Evolutionary conservation across 2,113 vertebrate genomes (phyloP).

Genomic region (Blennius ocellaris): DNA sequence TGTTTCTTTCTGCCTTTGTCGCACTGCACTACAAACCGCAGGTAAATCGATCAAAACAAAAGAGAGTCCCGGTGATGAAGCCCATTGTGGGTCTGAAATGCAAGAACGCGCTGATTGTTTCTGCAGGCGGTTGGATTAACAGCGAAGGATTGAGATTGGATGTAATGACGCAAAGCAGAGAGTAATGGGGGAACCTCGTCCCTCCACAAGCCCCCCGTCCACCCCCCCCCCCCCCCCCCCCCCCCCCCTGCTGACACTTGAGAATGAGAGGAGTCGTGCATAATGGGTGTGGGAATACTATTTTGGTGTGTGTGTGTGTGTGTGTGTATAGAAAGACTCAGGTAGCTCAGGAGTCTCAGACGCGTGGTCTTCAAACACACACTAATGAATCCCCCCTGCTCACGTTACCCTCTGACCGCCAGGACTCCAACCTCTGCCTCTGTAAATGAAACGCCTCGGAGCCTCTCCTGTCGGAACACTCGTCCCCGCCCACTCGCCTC

Average conservation of each 20-base stretch:
- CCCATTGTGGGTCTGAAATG: slow-evolving; percentile 12
- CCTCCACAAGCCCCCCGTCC: too few species aligned
- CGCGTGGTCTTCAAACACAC: slow-evolving; percentile 5
- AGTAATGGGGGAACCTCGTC: slow-evolving; percentile 18
- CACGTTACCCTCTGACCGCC: slow-evolving; percentile 11
- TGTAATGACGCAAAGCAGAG: slow-evolving; percentile 60
- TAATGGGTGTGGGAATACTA: background rate
- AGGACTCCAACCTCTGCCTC: background rate
- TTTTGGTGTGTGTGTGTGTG: background rate
- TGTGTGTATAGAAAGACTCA: background rate
- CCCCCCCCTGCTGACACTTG: slow-evolving; percentile 53
- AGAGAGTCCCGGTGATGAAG: slow-evolving; percentile 10
- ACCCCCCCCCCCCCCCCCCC: slow-evolving; percentile 12
- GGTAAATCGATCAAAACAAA: background rate
- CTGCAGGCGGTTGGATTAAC: slow-evolving; percentile 52
- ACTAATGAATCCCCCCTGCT: slow-evolving; percentile 20
- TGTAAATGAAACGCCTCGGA: slow-evolving; percentile 15
- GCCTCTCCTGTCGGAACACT: background rate
- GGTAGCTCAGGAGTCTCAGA: background rate
- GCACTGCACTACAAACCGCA: background rate
- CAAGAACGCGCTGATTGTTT: slow-evolving; percentile 6
- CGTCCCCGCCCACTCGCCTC: too few species aligned
- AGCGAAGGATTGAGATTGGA: slow-evolving; percentile 61
- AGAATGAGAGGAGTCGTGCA: slow-evolving; percentile 17
- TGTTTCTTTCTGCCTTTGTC: background rate